phyloP scores from a whole-genome alignment of 2,888 invertebrate species.

The Caenorhabditis plicata region DNA sequence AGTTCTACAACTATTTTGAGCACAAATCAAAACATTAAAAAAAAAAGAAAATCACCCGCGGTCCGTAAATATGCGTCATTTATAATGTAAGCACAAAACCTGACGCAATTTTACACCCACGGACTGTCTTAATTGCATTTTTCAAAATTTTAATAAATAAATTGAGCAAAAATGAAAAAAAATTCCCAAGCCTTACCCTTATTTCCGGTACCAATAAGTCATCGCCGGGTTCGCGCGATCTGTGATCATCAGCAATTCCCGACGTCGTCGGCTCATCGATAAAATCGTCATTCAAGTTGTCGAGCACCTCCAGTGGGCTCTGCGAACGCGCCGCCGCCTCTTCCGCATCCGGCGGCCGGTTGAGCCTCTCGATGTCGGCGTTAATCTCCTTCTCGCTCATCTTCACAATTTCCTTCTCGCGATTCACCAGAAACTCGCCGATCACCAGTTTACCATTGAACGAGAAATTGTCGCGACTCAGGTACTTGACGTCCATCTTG shows the following conservation, averaged over 20 bases:
- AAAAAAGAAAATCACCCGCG: too few relatives aligned
- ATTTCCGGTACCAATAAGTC: conserved; percentile 81
- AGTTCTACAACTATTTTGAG: too few relatives aligned
- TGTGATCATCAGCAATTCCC: conserved; percentile 20
- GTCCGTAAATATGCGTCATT: too few relatives aligned
- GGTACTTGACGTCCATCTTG: conserved; percentile 72
- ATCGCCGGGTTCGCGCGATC: conserved; percentile 79
- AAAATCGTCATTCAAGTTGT: conserved; percentile 7
- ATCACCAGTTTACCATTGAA: conserved; percentile 85
- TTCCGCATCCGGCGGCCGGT: conserved; percentile 8
- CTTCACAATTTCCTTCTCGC: too few relatives aligned
- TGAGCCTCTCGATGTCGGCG: conserved; percentile 12
- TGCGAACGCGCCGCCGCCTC: not conserved
- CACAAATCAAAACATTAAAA: too few relatives aligned
- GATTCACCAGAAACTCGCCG: conserved; percentile 81
- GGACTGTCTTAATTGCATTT: too few relatives aligned
- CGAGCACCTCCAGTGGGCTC: not conserved
- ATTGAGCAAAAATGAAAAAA: too few relatives aligned
- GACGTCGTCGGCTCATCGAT: conserved; percentile 1
- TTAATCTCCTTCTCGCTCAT: conserved; percentile 8
- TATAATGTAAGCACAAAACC: too few relatives aligned
- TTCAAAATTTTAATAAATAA: too few relatives aligned
- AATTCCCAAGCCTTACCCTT: too few relatives aligned
- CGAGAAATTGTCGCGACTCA: conserved; percentile 85
- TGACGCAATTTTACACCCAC: too few relatives aligned